These are phyloP conservation scores for Chaetura pelagica DNA, from an alignment of 2,113 vertebrate species.

Conservation along the genomic window DNA sequence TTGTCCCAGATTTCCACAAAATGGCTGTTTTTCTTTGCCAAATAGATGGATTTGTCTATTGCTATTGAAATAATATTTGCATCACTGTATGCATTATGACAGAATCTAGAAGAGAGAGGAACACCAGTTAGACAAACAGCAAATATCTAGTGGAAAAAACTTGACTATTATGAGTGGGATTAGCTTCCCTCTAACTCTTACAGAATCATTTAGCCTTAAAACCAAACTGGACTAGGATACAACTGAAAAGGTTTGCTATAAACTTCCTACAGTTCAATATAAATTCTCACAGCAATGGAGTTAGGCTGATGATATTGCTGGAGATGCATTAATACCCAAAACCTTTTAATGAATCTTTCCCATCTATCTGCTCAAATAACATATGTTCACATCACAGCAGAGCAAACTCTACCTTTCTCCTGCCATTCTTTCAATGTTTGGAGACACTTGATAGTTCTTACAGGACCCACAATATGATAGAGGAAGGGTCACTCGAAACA, in stretches of 20 bases:
- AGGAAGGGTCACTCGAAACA: no score
- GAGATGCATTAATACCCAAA: neutral
- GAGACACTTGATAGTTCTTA: neutral
- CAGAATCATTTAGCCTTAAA: neutral
- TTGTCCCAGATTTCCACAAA: conserved; percentile 94
- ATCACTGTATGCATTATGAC: conserved; percentile 77
- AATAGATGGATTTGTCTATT: conserved; percentile 88
- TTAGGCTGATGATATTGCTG: neutral
- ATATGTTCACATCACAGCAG: neutral
- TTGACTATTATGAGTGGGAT: neutral
- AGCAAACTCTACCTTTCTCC: neutral
- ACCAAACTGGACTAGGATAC: neutral
- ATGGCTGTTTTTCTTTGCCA: conserved; percentile 89
- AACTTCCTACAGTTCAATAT: neutral
- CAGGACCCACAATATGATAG: neutral
- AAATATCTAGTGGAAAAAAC: neutral
- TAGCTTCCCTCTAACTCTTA: neutral
- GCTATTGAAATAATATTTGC: conserved; percentile 88
- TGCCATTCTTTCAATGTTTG: neutral
- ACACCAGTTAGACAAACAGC: neutral
- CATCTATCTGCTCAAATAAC: neutral
- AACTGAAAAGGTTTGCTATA: neutral
- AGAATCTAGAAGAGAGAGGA: conserved; percentile 75
- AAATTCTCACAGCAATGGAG: neutral
- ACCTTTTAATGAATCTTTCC: neutral